Evolutionary conservation across 2,797 vertebrate genomes (phyloP).

Genomic region (Enteromius paludinosus): DNA sequence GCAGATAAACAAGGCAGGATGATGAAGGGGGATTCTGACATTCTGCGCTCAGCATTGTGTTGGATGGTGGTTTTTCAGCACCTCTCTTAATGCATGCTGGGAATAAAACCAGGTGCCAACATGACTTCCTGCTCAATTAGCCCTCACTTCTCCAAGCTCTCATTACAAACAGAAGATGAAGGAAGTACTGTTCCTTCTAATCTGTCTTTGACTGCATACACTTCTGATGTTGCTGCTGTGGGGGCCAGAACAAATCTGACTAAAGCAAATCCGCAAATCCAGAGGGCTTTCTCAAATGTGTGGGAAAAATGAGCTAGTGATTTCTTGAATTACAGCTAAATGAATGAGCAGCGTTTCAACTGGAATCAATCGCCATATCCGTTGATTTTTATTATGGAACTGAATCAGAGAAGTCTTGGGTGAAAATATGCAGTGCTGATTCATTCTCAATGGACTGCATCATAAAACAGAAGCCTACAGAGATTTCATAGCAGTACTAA

Average conservation of each 20-base stretch:
- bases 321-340: conserved; percentile 12
- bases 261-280: conserved; percentile 6
- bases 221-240: conserved; percentile 7
- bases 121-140: conserved; percentile 54
- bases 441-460: not conserved
- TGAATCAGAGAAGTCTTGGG: not conserved
- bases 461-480: not conserved
- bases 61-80: conserved; percentile 53
- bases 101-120: conserved; percentile 46
- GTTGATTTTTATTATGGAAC: not conserved
- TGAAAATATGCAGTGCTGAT: conserved; percentile 15
- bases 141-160: conserved; percentile 13
- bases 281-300: not conserved
- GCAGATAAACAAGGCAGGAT: conserved; percentile 54
- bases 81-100: conserved; percentile 60
- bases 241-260: not conserved
- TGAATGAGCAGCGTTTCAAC: not conserved
- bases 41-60: conserved; percentile 48
- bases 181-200: not conserved
- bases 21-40: conserved; percentile 10
- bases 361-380: not conserved
- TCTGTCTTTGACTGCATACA: not conserved
- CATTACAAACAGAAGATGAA: not conserved
- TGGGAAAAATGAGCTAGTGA: not conserved
- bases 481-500: not conserved